These are phyloP conservation scores for Dasysyrphus albostriatus DNA, from an alignment of 2,888 invertebrate genomes.

Conservation along the genomic window DNA sequence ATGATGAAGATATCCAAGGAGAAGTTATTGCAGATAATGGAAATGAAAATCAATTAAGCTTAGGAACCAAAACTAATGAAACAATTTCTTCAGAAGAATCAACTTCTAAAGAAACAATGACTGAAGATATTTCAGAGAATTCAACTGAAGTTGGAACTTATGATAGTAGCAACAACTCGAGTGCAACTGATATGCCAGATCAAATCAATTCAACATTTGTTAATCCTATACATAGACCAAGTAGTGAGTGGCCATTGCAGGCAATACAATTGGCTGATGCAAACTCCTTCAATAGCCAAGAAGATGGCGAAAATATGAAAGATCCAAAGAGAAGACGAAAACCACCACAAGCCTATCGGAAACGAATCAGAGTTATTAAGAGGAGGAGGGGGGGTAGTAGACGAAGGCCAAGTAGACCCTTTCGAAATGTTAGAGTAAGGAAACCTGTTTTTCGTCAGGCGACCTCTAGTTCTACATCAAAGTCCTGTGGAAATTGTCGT, in stretches of 20 bases:
- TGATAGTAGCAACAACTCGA: not conserved
- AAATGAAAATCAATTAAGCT: not conserved
- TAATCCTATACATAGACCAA: slow-evolving; percentile 64
- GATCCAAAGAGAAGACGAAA: slow-evolving; percentile 31
- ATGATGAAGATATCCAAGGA: not conserved
- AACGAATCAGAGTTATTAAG: slow-evolving; percentile 21
- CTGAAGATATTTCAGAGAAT: not conserved
- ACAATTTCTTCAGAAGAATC: slow-evolving; percentile 6
- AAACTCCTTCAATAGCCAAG: not conserved
- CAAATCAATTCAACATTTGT: slow-evolving; percentile 54
- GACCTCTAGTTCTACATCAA: not conserved
- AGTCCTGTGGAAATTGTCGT: slow-evolving; percentile 46
- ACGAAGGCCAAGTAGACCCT: not conserved
- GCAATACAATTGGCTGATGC: slow-evolving; percentile 25
- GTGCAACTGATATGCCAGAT: slow-evolving; percentile 17
- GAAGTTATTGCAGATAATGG: slow-evolving; percentile 20
- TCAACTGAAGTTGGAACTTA: slow-evolving; percentile 18
- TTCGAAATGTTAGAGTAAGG: not conserved
- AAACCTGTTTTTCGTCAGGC: not conserved
- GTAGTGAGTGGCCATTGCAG: slow-evolving; percentile 55
- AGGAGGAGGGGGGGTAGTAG: not conserved
- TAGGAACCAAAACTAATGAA: not conserved
- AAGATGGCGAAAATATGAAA: not conserved
- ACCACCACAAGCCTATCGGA: slow-evolving; percentile 19
- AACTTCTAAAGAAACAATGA: not conserved